phyloP scores from a whole-genome alignment of 2,888 invertebrate species.

The Toxonevra muliebris region DNA sequence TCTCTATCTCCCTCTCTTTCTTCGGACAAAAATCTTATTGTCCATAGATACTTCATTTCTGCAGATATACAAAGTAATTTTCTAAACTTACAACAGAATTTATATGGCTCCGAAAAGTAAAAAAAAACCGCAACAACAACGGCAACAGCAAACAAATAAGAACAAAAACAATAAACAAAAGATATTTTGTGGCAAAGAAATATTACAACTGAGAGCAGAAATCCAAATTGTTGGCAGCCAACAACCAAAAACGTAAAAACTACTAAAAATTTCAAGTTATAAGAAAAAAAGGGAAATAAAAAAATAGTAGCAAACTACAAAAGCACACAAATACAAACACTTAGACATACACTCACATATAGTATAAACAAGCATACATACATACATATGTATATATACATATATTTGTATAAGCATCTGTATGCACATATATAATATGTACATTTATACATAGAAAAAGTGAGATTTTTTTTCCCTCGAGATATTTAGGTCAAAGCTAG shows the following conservation, averaged over 20 bases:
- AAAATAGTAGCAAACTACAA: background rate
- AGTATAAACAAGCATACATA: background rate
- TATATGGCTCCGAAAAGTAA: constrained; percentile 16
- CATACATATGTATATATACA: constrained; percentile 6
- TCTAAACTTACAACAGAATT: constrained; percentile 23
- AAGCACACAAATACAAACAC: background rate
- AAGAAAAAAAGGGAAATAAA: too few relatives aligned
- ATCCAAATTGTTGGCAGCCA: too few relatives aligned
- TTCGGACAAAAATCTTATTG: too few relatives aligned
- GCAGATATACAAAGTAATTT: constrained; percentile 21
- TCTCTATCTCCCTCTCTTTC: too few relatives aligned
- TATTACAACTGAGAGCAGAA: too few relatives aligned
- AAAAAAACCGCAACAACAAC: constrained; percentile 12
- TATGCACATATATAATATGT: constrained; percentile 6
- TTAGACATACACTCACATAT: background rate
- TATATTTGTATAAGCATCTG: constrained; percentile 4
- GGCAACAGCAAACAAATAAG: background rate
- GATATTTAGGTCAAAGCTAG: constrained; percentile 63
- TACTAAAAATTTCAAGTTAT: too few relatives aligned
- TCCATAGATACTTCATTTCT: too few relatives aligned
- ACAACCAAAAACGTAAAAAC: too few relatives aligned
- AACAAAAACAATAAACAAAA: background rate
- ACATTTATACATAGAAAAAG: background rate
- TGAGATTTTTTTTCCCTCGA: constrained; percentile 42
- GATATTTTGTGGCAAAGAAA: too few relatives aligned